Evolutionary conservation across 2,797 vertebrate species (phyloP), one percentile per base, ranked within the genome.

Genomic region (Chloroceryle amazona): DNA sequence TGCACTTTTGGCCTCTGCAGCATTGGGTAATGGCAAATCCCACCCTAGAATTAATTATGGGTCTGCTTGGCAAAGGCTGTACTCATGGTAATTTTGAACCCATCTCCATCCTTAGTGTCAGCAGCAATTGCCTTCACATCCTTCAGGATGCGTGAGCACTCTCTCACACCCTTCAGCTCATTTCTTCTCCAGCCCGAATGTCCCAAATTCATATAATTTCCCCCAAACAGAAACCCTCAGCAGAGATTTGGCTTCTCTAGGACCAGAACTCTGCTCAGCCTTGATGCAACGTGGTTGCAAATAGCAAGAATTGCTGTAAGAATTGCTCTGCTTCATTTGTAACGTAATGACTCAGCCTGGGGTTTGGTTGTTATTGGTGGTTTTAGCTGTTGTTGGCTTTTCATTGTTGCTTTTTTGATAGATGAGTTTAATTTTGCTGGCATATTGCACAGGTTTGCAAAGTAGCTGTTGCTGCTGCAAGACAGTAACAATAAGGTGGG

Each of bases 371-470:
- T 96, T 95, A 92, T 93, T 95, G 84, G 87, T 87, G 71, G 0
- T 66, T 95, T 87, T 67, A 91, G 91, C 94, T 39, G 29, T 61
- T 80, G 78, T 41, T 92, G 89, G 55, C 68, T 94, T 95, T 58
- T 46, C 68, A 3, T 44, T 71, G 92, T 60, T 82, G 86, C 68
- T 63, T 71, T 94, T 90, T 91, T 97, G 96, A 96, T 96, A 71
- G 84, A 96, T 96, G 96, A 9, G 63, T 95, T 96, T 96, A 93
- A 93, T 97, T 97, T 96, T 89, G 86, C 92, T 81, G 89, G 81
- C 61, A n/a, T 68, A 68, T 88, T 91, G 95, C 86, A 21, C 29
- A 18, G 92, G 79, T 93, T 96, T 93, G 86, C 87, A 72, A 81
- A 61, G 4, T 94, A 97, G 96, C 86, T 83, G 92, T 72, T 93